These are phyloP conservation scores for Aphodius granarius DNA, from an alignment of 2,888 invertebrate genomes.

Conservation along the genomic window DNA sequence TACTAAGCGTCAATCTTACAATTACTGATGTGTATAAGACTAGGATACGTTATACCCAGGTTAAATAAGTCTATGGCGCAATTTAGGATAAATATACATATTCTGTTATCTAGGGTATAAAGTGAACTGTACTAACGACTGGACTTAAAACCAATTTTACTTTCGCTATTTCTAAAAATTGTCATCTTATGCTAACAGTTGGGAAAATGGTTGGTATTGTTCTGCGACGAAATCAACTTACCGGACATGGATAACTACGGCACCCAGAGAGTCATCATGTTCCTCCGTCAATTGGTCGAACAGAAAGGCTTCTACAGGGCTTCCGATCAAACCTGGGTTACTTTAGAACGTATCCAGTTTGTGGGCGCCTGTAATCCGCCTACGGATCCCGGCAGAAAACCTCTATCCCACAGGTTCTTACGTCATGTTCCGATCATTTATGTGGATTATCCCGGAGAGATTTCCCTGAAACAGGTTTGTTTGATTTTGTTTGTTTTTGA, in stretches of 20 bases:
- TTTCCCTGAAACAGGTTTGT: conserved; percentile 83
- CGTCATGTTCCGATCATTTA: conserved; percentile 98
- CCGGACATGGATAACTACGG: conserved; percentile 99
- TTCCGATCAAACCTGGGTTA: conserved; percentile 95
- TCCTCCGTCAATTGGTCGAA: conserved; percentile 95
- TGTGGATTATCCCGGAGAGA: conserved; percentile 98
- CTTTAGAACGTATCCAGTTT: conserved; percentile 96
- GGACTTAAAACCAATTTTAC: not conserved
- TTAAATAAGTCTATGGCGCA: too few relatives aligned
- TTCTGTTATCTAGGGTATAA: too few relatives aligned
- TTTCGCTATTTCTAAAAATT: conserved; percentile 21
- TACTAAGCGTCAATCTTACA: too few relatives aligned
- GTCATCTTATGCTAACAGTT: conserved; percentile 57
- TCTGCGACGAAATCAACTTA: conserved; percentile 99
- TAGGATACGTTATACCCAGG: too few relatives aligned
- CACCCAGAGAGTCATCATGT: conserved; percentile 98
- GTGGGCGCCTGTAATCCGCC: conserved; percentile 99
- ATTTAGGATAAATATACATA: too few relatives aligned
- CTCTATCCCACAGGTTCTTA: conserved; percentile 78
- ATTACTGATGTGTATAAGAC: too few relatives aligned
- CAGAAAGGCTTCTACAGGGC: conserved; percentile 91
- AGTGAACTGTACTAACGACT: too few relatives aligned
- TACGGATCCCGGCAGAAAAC: conserved; percentile 98
- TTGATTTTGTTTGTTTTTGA: conserved; percentile 14
- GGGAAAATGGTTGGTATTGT: conserved; percentile 97